Evolutionary conservation across 2,797 vertebrate genomes (phyloP).

Genomic region (Nasua narica): DNA sequence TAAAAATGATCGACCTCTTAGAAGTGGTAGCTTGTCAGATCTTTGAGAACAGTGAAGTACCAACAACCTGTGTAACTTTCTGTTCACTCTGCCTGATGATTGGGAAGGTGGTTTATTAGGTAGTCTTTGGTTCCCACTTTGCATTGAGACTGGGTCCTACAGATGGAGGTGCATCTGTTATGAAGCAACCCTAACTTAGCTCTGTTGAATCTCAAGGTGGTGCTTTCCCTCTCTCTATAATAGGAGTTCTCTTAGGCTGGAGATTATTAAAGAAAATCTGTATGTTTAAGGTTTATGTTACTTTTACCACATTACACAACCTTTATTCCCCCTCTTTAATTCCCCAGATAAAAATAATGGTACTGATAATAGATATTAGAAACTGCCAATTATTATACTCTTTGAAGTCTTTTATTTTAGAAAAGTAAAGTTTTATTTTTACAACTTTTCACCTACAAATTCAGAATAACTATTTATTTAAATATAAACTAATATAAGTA

Average conservation of each 20-base stretch:
- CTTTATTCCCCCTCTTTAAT: not conserved
- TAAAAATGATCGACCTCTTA: not conserved
- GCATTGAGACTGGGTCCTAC: not conserved
- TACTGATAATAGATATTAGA: not conserved
- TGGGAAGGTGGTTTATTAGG: not conserved
- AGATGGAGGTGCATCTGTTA: not conserved
- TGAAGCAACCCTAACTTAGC: not conserved
- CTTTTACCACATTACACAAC: not conserved
- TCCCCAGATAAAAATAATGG: not conserved
- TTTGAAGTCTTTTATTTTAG: not conserved
- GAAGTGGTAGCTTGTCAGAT: not conserved
- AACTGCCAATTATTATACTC: not conserved
- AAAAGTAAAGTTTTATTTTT: not conserved
- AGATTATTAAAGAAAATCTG: not conserved
- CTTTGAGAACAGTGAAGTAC: not conserved
- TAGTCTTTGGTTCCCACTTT: not conserved
- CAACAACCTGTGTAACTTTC: not conserved
- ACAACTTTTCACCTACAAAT: not conserved
- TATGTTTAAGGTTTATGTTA: not conserved
- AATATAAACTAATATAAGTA: not conserved
- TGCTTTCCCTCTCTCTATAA: not conserved
- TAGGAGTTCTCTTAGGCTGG: not conserved
- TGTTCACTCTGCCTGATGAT: not conserved
- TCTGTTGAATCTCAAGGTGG: not conserved
- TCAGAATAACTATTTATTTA: conserved; percentile 11